Evolutionary conservation across 2,888 invertebrate genomes (phyloP).

Genomic region (Automeris io): DNA sequence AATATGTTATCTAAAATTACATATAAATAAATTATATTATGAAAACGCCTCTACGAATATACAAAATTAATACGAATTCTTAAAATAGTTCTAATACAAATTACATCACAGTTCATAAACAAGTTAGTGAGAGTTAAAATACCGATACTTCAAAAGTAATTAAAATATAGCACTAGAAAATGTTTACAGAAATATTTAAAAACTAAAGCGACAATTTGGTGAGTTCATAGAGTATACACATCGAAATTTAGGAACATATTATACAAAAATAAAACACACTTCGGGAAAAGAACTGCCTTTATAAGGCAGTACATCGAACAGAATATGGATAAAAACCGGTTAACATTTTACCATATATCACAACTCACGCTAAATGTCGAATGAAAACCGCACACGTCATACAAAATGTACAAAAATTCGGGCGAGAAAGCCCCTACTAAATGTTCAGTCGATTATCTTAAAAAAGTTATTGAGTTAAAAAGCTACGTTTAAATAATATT

Average conservation of each 20-base stretch:
- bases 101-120: slow-evolving; percentile 77
- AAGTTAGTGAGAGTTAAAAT: slow-evolving; percentile 67
- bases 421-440: slow-evolving; percentile 31
- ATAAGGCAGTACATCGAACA: slow-evolving; percentile 34
- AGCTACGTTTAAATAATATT: slow-evolving; percentile 55
- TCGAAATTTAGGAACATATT: slow-evolving; percentile 67
- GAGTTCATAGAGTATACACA: slow-evolving; percentile 53
- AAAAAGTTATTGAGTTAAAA: slow-evolving; percentile 59
- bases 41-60: slow-evolving; percentile 71
- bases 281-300: slow-evolving; percentile 41
- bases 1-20: slow-evolving; percentile 52
- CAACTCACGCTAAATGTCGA: slow-evolving; percentile 28
- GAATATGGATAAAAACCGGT: slow-evolving; percentile 21
- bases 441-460: slow-evolving; percentile 55
- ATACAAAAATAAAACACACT: slow-evolving; percentile 32
- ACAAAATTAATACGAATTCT: slow-evolving; percentile 74
- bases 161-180: slow-evolving; percentile 40
- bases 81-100: slow-evolving; percentile 70
- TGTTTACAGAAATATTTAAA: slow-evolving; percentile 47
- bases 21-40: slow-evolving; percentile 74
- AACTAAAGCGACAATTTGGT: slow-evolving; percentile 66
- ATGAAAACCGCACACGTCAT: slow-evolving; percentile 33
- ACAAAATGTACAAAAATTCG: slow-evolving; percentile 53
- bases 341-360: slow-evolving; percentile 26
- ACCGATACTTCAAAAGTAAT: slow-evolving; percentile 63